Evolutionary conservation across 2,888 invertebrate species (phyloP).

Genomic region (Apamea monoglypha): DNA sequence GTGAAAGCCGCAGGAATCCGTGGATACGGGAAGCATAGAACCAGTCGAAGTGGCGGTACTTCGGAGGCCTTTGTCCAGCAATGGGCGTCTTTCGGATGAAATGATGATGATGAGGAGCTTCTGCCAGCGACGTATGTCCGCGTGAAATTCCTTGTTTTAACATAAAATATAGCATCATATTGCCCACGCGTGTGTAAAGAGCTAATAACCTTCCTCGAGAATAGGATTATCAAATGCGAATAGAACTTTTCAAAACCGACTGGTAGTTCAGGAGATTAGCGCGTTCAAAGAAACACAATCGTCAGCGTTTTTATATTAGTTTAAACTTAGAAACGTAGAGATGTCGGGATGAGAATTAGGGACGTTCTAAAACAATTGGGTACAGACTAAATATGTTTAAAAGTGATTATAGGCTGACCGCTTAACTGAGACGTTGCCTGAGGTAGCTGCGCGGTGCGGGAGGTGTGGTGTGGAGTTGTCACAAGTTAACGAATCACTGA

Average conservation of each 20-base stretch:
- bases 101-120: neutral
- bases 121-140: neutral
- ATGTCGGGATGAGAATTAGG: neutral
- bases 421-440: too few species aligned
- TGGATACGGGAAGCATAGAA: too few species aligned
- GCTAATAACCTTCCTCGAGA: neutral
- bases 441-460: too few species aligned
- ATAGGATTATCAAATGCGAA: neutral
- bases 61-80: too few species aligned
- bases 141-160: neutral
- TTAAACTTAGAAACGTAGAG: neutral
- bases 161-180: neutral
- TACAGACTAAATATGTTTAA: neutral
- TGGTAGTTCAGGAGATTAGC: neutral
- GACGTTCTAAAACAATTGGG: slow-evolving; percentile 1
- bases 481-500: too few species aligned
- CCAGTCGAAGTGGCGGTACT: too few species aligned
- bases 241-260: neutral
- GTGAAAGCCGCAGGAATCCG: too few species aligned
- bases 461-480: too few species aligned
- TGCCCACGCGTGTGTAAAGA: too few species aligned
- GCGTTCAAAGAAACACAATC: neutral
- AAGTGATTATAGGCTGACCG: neutral
- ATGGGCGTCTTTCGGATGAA: too few species aligned
- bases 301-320: neutral